Base-by-base conservation (phyloP, 2,113 vertebrate genomes). In the Motacilla alba region DNA sequence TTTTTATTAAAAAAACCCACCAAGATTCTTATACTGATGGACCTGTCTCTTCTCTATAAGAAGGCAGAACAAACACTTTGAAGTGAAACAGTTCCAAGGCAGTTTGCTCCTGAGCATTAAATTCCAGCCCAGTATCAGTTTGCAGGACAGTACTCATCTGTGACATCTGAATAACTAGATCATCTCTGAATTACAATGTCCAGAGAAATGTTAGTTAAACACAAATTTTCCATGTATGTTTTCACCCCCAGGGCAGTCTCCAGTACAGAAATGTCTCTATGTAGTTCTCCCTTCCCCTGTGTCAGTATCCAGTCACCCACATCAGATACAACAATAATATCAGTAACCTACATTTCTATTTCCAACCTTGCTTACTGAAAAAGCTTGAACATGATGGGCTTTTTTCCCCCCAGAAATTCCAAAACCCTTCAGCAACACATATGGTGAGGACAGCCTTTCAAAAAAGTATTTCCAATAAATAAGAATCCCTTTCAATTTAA, bases 391-490 rank as follows among this genome's bases (percentile, higher is more conserved):
- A 47, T 27, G 3, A 52, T n/a, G 11, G 26, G 28, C 7, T 47
- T 64, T 16, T 3, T 0, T 0, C 8, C 7, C 8, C 11, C 1
- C 2, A 87, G 13, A 21, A 43, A 74, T 46, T 77, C 19, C 31
- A 81, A 58, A 77, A 67, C 21, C 68, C 18, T 87, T 82, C 35
- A 87, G 22, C 12, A 79, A 70, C 60, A 72, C 15, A 55, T 39
- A 7, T 75, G 6, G 9, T 43, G 78, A 17, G 11, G 28, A 14
- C 7, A 77, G 15, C 17, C 28, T 74, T 90, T 74, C 39, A 43
- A 81, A 69, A 60, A 10, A 66, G 16, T 13, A 79, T 20, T 52
- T 33, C 28, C 3, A 41, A 67, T 46, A 77, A 93, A 5, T 44
- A 66, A 39, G 13, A 39, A 13, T 39, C 28, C 19, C 53, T 63